phyloP scores from a whole-genome alignment of 1,140 invertebrate species.

The Micrasema minimum region DNA sequence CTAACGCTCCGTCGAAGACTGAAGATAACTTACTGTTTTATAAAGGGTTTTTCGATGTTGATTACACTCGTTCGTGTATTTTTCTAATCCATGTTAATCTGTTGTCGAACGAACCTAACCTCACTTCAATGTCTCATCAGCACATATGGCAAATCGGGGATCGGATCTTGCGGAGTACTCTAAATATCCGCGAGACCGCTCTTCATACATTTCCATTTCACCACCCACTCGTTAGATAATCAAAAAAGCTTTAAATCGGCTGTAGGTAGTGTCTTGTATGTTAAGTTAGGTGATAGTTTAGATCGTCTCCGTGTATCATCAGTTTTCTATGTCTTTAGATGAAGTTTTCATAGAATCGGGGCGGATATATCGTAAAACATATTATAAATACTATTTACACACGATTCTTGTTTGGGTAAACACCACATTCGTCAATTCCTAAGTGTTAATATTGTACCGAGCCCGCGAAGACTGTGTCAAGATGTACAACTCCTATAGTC shows the following conservation, averaged over 20 bases:
- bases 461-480: not conserved
- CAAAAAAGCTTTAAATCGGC: slow-evolving; percentile 54
- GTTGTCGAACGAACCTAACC: not conserved
- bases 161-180: not conserved
- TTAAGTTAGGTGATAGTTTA: slow-evolving; percentile 51
- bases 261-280: slow-evolving; percentile 54
- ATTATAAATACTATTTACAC: slow-evolving; percentile 12
- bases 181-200: not conserved
- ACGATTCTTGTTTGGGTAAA: slow-evolving; percentile 3
- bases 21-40: slow-evolving; percentile 53
- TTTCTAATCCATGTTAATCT: slow-evolving; percentile 45
- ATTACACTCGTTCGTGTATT: slow-evolving; percentile 47
- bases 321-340: slow-evolving; percentile 48
- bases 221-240: slow-evolving; percentile 52
- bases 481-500: too few relatives aligned
- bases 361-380: too few relatives aligned
- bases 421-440: slow-evolving; percentile 16
- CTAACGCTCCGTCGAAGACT: slow-evolving; percentile 51
- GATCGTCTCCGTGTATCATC: slow-evolving; percentile 44
- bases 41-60: slow-evolving; percentile 46
- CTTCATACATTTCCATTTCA: slow-evolving; percentile 35
- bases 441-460: slow-evolving; percentile 2
- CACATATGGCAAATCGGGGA: slow-evolving; percentile 7
- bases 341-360: slow-evolving; percentile 42
- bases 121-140: slow-evolving; percentile 11